phyloP scores from a whole-genome alignment of 2,888 invertebrate genomes.

The Spilarctia lutea region DNA sequence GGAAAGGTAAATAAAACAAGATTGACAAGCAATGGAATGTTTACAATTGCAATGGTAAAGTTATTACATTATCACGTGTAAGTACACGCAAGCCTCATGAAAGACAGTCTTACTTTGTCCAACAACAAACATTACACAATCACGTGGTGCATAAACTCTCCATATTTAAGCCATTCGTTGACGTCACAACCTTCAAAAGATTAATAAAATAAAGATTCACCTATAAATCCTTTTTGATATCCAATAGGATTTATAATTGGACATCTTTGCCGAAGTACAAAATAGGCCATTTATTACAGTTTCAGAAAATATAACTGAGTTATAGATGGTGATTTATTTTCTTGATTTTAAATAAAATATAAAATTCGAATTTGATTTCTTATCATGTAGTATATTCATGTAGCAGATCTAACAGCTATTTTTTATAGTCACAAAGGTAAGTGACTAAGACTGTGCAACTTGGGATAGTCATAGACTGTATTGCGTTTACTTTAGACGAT shows the following conservation, averaged over 20 bases:
- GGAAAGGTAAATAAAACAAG: constrained; percentile 65
- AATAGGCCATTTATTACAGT: neutral
- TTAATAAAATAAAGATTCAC: constrained; percentile 19
- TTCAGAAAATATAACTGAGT: neutral
- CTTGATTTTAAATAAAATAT: neutral
- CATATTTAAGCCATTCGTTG: constrained; percentile 61
- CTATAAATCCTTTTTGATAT: neutral
- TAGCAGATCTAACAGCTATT: neutral
- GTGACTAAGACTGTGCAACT: neutral
- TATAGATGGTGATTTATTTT: neutral
- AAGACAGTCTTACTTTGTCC: constrained; percentile 66
- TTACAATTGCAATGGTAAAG: constrained; percentile 81
- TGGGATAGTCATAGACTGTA: neutral
- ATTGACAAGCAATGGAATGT: constrained; percentile 85
- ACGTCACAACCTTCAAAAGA: constrained; percentile 47
- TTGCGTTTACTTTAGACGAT: neutral
- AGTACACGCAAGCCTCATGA: constrained; percentile 68
- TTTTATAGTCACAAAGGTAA: neutral
- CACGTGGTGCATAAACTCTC: constrained; percentile 49
- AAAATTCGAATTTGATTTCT: neutral
- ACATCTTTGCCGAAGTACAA: neutral
- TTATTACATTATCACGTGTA: constrained; percentile 73
- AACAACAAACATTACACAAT: constrained; percentile 39
- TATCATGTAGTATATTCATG: no score
- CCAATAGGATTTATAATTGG: neutral